Evolutionary conservation across 2,888 invertebrate species (phyloP), one percentile per base, ranked within the genome.

Genomic region (Acrocera orbiculus): DNA sequence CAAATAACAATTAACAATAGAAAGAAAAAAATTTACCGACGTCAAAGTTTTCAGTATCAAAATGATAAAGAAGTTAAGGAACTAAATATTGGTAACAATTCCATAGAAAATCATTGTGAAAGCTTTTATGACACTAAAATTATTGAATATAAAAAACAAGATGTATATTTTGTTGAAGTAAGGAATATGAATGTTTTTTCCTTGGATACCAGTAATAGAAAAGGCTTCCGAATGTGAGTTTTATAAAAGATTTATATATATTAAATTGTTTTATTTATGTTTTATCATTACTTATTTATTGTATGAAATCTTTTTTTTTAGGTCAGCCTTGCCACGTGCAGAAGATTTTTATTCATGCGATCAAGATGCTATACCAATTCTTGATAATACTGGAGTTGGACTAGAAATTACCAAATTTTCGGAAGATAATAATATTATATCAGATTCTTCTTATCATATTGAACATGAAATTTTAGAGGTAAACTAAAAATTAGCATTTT

Each of bases 111-210:
- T n/a, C n/a, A n/a, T n/a, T n/a, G n/a, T n/a, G n/a, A n/a, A n/a
- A n/a, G n/a, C n/a, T n/a, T n/a, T n/a, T n/a, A n/a, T n/a, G n/a
- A n/a, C n/a, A n/a, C n/a, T n/a, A n/a, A n/a, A n/a, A n/a, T n/a
- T n/a, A n/a, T n/a, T n/a, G n/a, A n/a, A n/a, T 11, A 11, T 11
- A 5, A 6, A 11, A 23, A 23, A 9, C 17, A 39, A 27, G 54
- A 56, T 26, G 49, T 50, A 13, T 80, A 78, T 56, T 62, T 62
- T 35, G 66, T 89, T 37, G 79, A 79, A 52, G 70, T 90, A 19
- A 65, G 76, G 16, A 83, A 92, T 56, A 87, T 92, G 69, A 89
- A 86, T 54, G 63, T 92, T 17, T 86, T 76, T 51, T 81, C 89
- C 1, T 55, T 82, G 29, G 74, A 81, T 47, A 69, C 76, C 4